A percentile compares a stretch with the other conserved stretches of the same genome.
Conservation (phyloP, 1,140 invertebrate species). For the Drosophila repleta region DNA sequence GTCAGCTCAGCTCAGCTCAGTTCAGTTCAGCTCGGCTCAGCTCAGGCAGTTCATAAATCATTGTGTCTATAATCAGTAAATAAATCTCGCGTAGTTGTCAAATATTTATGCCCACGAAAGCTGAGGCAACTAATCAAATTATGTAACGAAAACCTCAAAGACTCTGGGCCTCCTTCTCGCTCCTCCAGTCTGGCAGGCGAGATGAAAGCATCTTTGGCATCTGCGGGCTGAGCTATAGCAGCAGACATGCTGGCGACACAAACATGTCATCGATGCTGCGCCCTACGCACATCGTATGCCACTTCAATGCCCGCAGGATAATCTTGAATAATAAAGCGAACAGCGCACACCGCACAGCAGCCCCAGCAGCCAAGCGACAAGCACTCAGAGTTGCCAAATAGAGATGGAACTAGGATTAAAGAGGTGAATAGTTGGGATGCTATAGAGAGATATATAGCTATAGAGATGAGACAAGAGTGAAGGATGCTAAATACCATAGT, state of each 20-base stretch:
- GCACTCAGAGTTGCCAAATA: slow-evolving; percentile 15
- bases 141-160: slow-evolving; percentile 66
- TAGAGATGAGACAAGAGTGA: no score
- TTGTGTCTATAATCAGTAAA: slow-evolving; percentile 58
- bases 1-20: neutral
- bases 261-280: slow-evolving; percentile 73
- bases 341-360: slow-evolving; percentile 18
- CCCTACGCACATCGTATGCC: slow-evolving; percentile 40
- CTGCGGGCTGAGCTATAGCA: slow-evolving; percentile 10
- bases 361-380: slow-evolving; percentile 39
- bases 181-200: slow-evolving; percentile 12
- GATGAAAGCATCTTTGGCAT: slow-evolving; percentile 32
- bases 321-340: slow-evolving; percentile 76
- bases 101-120: slow-evolving; percentile 68
- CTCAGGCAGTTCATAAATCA: slow-evolving; percentile 72
- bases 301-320: slow-evolving; percentile 75
- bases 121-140: slow-evolving; percentile 69
- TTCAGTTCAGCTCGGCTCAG: slow-evolving; percentile 25
- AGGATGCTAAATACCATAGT: no score
- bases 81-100: slow-evolving; percentile 46
- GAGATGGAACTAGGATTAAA: slow-evolving; percentile 13
- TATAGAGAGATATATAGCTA: no score
- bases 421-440: no score
- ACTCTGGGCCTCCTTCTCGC: slow-evolving; percentile 11
- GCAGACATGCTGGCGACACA: slow-evolving; percentile 78